Evolutionary conservation across 2,797 vertebrate genomes (phyloP).

Genomic region (Gobio occitaniae): DNA sequence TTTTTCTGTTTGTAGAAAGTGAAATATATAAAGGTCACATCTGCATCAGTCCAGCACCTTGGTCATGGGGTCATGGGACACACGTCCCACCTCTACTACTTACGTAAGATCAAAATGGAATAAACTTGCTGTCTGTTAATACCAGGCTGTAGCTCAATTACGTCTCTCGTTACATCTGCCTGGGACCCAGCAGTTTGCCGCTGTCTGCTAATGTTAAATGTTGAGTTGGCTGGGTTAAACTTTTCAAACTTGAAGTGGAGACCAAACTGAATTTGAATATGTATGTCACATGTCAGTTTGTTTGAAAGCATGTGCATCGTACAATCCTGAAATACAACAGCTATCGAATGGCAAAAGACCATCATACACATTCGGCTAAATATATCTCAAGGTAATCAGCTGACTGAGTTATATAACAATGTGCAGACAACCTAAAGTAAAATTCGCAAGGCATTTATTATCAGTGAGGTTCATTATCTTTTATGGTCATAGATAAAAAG

Average conservation of each 20-base stretch:
- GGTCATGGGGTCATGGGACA: constrained; percentile 10
- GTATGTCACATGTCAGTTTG: constrained; percentile 19
- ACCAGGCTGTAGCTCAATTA: constrained; percentile 14
- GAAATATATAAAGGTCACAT: not conserved
- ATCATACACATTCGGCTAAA: constrained; percentile 15
- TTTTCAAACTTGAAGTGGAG: constrained; percentile 18
- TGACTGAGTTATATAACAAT: constrained; percentile 26
- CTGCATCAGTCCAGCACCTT: not conserved
- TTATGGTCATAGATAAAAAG: not conserved
- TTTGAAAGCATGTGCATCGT: constrained; percentile 10
- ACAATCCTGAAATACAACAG: constrained; percentile 14
- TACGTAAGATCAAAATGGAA: constrained; percentile 45
- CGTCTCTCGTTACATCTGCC: constrained; percentile 37
- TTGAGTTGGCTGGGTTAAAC: constrained; percentile 10
- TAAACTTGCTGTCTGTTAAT: constrained; percentile 40
- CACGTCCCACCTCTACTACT: constrained; percentile 27
- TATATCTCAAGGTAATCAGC: constrained; percentile 18
- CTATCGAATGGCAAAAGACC: not conserved
- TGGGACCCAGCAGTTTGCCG: not conserved
- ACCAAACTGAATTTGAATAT: constrained; percentile 12
- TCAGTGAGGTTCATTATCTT: not conserved
- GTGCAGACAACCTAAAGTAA: not conserved
- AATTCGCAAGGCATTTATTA: not conserved
- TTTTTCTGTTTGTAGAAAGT: not conserved
- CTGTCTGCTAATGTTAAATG: constrained; percentile 26